A percentile compares a stretch with the other conserved stretches of the same genome.
These are phyloP conservation scores for Xiphophorus hellerii DNA, from an alignment of 2,113 vertebrate genomes.

Conservation along the genomic window DNA sequence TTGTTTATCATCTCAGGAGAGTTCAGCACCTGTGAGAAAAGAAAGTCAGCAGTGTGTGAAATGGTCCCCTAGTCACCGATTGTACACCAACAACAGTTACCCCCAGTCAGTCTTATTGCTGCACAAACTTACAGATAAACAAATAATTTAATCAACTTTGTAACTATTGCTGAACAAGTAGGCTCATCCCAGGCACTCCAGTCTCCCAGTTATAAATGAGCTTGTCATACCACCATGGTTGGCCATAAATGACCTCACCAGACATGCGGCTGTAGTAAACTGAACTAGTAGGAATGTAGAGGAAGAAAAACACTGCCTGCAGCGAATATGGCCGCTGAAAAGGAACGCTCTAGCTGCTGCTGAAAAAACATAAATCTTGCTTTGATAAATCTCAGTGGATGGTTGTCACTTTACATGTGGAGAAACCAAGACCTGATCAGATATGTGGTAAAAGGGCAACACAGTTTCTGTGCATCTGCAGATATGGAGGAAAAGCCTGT, in stretches of 20 bases:
- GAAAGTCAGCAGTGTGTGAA: constrained; percentile 61
- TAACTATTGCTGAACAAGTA: constrained; percentile 70
- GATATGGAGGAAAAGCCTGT: constrained; percentile 81
- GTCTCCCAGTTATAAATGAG: constrained; percentile 86
- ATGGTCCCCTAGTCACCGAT: constrained; percentile 74
- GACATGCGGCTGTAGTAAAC: constrained; percentile 87
- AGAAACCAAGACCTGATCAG: constrained; percentile 60
- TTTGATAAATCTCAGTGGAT: constrained; percentile 84
- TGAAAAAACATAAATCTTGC: constrained; percentile 81
- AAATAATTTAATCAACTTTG: constrained; percentile 87
- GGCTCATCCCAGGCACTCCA: constrained; percentile 85
- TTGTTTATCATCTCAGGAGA: constrained; percentile 70
- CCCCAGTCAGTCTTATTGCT: constrained; percentile 78
- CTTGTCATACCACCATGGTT: constrained; percentile 79
- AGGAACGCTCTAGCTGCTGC: constrained; percentile 43
- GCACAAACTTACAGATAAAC: constrained; percentile 85
- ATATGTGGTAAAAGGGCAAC: constrained; percentile 67
- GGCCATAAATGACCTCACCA: constrained; percentile 90
- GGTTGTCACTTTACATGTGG: constrained; percentile 78
- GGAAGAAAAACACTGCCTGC: constrained; percentile 84
- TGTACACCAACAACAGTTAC: constrained; percentile 78
- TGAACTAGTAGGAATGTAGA: constrained; percentile 83
- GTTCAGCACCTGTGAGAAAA: constrained; percentile 79
- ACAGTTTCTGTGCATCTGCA: constrained; percentile 78
- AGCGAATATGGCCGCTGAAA: constrained; percentile 67